Evolutionary conservation across 1,140 invertebrate genomes (phyloP), one percentile per base, ranked within the genome.

Genomic region (Pachypsylla venusta): DNA sequence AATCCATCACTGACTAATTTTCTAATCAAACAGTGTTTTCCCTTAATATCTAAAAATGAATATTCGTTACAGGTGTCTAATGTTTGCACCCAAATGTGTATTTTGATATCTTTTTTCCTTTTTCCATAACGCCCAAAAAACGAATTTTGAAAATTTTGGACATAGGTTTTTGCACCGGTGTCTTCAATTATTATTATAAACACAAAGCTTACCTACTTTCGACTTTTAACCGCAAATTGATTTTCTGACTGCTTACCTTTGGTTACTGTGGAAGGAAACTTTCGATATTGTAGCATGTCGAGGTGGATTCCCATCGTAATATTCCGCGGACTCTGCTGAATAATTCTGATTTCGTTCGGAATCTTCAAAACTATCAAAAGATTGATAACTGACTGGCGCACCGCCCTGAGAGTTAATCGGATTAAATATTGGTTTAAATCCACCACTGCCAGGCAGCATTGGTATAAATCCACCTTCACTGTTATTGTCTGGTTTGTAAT

Each of bases 401-500:
- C 30, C 30, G 16, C 30, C 16, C 10, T 35, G 30, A 3, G 4
- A n/a, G 42, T n/a, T 5, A 22, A 4, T n/a, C 16, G 81, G 80
- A 72, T 81, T 74, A 39, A 68, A 62, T 35, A 84, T 84, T 0
- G 84, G 84, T 57, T 73, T 75, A 63, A 88, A 88, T 14, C 85
- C 85, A 13, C 82, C 79, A 60, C 76, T 76, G 25, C 77, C 77
- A 7, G 84, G 83, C 25, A 81, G 69, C 57, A 87, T 74, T 16
- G 85, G 85, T 10, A 80, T 71, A 66, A 88, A 88, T 14, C 84
- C 85, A 13, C 63, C 63, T 30, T 67, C 57, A 14, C 39, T 55
- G 2, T 30, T 59, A 5, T 35, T 25, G 25, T 30, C 40, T 2
- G 62, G 30, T n/a, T 56, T 58, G 55, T 67, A 61, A 25, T 64